These are phyloP conservation scores for Maniola hyperantus DNA, from an alignment of 2,888 invertebrate species.

Conservation along the genomic window DNA sequence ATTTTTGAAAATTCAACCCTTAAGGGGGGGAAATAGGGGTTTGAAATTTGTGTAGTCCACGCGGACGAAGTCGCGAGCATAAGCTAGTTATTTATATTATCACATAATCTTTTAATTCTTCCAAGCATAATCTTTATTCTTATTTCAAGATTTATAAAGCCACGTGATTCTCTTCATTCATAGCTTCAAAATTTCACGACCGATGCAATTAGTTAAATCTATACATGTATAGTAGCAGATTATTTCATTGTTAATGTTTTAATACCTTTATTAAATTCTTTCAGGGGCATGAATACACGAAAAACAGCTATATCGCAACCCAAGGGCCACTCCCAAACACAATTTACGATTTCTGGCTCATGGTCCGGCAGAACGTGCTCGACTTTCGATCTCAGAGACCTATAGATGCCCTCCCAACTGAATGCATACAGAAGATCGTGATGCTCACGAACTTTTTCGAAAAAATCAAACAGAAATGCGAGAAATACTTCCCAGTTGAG, in stretches of 20 bases:
- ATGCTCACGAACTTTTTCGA: constrained; percentile 96
- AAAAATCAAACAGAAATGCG: constrained; percentile 93
- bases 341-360: constrained; percentile 94
- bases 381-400: constrained; percentile 50
- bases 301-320: constrained; percentile 94
- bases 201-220: not conserved
- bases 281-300: constrained; percentile 95
- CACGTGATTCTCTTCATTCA: not conserved
- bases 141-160: not conserved
- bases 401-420: constrained; percentile 20
- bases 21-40: too few species aligned
- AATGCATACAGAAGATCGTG: constrained; percentile 85
- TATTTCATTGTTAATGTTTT: not conserved
- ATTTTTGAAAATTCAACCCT: too few species aligned
- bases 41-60: too few species aligned
- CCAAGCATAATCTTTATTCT: not conserved
- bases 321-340: constrained; percentile 96
- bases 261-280: constrained; percentile 40
- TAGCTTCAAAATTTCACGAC: not conserved
- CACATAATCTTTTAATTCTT: too few species aligned
- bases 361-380: constrained; percentile 85
- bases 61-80: too few species aligned
- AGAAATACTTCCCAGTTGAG: constrained; percentile 91
- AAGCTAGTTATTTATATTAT: too few species aligned
- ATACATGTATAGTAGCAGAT: not conserved